Base-by-base conservation (phyloP, 2,797 vertebrate species). In the Acestrorhynchus altus region DNA sequence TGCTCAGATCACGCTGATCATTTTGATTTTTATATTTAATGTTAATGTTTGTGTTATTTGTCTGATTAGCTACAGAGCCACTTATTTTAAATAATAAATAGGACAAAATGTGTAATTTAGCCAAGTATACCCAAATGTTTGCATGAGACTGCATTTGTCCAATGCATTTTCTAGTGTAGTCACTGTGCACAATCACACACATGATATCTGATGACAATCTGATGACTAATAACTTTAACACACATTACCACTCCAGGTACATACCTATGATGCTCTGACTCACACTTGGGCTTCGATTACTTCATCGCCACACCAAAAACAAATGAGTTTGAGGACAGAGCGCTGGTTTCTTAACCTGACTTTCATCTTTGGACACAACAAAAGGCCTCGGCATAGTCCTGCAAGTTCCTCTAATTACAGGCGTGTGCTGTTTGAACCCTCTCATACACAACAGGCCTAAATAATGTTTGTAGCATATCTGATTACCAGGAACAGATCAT, bases 381-480 rank as follows among this genome's bases (percentile, higher is more conserved):
- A 71, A 56, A 69, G 39, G 59, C 22, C 56, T 22, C 56, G 26
- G 22, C 22, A 4, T 40, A 24, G 72, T 63, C 59, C 72, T 64
- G 42, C 42, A 57, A 72, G 71, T 42, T 61, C 28, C 44, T 63
- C 44, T 63, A 74, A 74, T 74, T 64, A 64, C 72, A 74, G 31
- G 51, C 22, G 18, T 47, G 26, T 12, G 26, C 57, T 22, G 70
- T 51, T 47, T 35, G 42, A 72, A 72, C 16, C 4, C n/a, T 63
- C 68, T 56, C 51, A 71, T 54, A 31, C 26, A 49, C 56, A 20
- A 1, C 22, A 18, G 24, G 56, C 56, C 35, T 42, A 71, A 71
- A 71, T 71, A 54, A 61, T 61, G 71, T 61, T 73, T 61, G 44
- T 8, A 40, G 20, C 22, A 47, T 22, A 42, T 64, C 20, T 64